These are phyloP conservation scores for Balanococcus diminutus DNA, from an alignment of 2,888 invertebrate genomes.

Conservation along the genomic window DNA sequence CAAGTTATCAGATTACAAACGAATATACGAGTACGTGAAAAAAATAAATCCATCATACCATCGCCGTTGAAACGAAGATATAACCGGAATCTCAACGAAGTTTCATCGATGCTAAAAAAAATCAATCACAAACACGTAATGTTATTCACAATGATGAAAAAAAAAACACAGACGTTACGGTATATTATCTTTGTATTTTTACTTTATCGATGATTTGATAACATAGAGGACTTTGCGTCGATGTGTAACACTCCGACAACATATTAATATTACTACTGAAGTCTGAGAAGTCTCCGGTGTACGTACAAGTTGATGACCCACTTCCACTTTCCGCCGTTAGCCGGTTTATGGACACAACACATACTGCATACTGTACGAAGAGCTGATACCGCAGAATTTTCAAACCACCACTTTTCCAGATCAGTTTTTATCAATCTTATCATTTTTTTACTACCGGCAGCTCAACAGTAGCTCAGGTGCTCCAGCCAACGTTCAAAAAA, in stretches of 20 bases:
- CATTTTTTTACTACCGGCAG: too few relatives aligned
- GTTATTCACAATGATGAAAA: background rate
- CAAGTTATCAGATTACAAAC: background rate
- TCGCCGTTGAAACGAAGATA: background rate
- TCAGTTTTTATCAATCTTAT: background rate
- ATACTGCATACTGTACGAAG: background rate
- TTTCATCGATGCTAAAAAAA: background rate
- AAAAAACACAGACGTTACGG: background rate
- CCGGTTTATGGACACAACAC: background rate
- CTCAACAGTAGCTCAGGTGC: too few relatives aligned
- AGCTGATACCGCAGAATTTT: background rate
- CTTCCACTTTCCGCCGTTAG: constrained; percentile 20
- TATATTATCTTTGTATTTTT: background rate
- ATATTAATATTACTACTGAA: constrained; percentile 31
- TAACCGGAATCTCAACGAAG: background rate
- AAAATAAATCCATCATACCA: background rate
- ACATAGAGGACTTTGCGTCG: background rate
- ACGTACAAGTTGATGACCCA: background rate
- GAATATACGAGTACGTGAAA: background rate
- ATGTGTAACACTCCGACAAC: constrained; percentile 16
- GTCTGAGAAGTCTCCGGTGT: background rate
- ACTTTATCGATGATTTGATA: background rate
- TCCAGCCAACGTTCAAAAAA: too few relatives aligned
- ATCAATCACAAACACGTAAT: background rate
- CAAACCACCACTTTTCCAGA: background rate